A percentile compares a stretch with the other conserved stretches of the same genome.
Conservation (phyloP, 2,888 invertebrate genomes). For the Chrysina gloriosa region DNA sequence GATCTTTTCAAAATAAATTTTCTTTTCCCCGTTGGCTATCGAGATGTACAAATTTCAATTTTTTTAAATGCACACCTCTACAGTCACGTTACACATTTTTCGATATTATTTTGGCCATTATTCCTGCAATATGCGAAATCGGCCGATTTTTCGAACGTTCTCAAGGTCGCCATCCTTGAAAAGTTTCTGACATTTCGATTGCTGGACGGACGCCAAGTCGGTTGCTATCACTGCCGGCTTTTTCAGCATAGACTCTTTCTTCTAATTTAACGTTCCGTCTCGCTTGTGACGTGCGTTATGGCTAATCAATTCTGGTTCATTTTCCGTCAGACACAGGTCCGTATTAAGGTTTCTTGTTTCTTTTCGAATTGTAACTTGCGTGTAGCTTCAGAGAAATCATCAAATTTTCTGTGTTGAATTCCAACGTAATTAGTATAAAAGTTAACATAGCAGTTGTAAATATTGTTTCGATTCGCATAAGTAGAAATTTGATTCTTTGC, state of each 20-base stretch:
- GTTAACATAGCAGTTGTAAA: no score
- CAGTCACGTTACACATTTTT: neutral
- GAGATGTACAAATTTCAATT: no score
- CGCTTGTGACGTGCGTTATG: neutral
- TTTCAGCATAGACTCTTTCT: conserved; percentile 20
- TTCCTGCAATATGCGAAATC: conserved; percentile 11
- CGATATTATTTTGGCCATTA: no score
- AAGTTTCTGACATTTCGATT: conserved; percentile 40
- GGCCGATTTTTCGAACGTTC: conserved; percentile 1
- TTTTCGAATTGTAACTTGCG: no score
- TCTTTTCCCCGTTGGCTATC: no score
- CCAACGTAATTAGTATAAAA: no score
- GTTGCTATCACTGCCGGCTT: conserved; percentile 32
- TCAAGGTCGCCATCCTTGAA: conserved; percentile 40
- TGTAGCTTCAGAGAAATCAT: no score
- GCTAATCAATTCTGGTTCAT: conserved; percentile 5
- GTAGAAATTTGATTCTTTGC: no score
- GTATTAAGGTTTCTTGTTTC: neutral
- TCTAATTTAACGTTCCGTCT: neutral
- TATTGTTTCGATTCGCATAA: no score
- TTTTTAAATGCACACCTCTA: no score
- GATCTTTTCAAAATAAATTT: no score
- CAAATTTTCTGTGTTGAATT: no score
- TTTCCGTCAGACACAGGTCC: neutral
- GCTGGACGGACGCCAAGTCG: conserved; percentile 45